Percentiles rank a stretch among this genome's conserved stretches.
These are phyloP conservation scores for Zaprionus ghesquierei DNA, from an alignment of 1,140 invertebrate genomes.

Conservation along the genomic window DNA sequence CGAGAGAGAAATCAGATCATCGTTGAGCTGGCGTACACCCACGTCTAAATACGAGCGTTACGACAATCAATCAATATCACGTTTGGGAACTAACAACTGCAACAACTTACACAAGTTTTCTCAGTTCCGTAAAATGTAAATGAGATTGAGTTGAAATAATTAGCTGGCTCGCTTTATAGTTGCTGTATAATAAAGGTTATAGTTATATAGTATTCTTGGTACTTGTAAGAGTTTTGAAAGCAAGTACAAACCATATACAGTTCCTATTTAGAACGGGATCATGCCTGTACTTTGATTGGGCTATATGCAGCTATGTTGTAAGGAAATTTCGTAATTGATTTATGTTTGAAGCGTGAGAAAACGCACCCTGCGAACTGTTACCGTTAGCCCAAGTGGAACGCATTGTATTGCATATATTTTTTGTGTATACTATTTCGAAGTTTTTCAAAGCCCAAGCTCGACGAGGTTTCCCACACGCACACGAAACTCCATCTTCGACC, in stretches of 20 bases:
- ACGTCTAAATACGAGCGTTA: not conserved
- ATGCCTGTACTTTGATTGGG: not conserved
- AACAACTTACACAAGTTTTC: not conserved
- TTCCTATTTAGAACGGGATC: too few relatives aligned
- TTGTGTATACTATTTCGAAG: not conserved
- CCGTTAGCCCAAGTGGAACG: not conserved
- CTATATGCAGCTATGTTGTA: not conserved
- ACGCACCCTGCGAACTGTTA: not conserved
- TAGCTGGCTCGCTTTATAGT: not conserved
- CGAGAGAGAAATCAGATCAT: not conserved
- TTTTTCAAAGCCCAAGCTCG: not conserved
- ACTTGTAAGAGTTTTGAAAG: too few relatives aligned
- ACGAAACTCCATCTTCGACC: not conserved
- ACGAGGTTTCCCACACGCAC: constrained; percentile 15
- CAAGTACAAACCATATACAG: too few relatives aligned
- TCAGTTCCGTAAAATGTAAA: not conserved
- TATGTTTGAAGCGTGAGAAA: constrained; percentile 1
- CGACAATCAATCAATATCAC: not conserved
- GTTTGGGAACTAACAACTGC: not conserved
- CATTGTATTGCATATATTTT: not conserved
- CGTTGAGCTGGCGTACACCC: not conserved
- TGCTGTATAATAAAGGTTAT: not conserved
- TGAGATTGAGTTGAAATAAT: not conserved
- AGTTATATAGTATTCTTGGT: not conserved
- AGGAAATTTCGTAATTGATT: not conserved